These are phyloP conservation scores for Edolisoma coerulescens DNA, from an alignment of 2,113 vertebrate genomes.

Conservation along the genomic window DNA sequence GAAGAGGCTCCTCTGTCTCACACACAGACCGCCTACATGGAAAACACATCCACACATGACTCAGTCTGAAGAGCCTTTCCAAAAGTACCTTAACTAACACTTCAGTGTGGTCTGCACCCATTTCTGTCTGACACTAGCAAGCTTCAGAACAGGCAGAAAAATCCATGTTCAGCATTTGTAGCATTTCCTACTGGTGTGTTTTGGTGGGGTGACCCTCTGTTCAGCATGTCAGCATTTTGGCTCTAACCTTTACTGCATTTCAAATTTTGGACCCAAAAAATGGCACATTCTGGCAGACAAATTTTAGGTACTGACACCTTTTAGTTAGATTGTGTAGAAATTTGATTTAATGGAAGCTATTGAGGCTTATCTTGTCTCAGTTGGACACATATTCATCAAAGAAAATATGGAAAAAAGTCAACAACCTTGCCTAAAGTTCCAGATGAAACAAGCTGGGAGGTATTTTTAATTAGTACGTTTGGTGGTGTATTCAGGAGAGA, in stretches of 20 bases:
- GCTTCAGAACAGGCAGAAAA: neutral
- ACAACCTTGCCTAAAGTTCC: neutral
- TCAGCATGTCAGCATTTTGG: neutral
- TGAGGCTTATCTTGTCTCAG: neutral
- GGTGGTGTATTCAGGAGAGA: constrained; percentile 13
- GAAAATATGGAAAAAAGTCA: neutral
- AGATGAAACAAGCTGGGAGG: constrained; percentile 49
- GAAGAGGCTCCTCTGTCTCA: neutral
- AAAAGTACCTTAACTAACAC: neutral
- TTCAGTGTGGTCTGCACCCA: neutral
- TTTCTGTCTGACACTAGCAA: neutral
- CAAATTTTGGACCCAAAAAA: neutral
- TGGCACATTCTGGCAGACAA: neutral
- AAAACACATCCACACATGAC: neutral
- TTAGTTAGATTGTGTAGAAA: neutral
- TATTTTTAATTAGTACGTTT: constrained; percentile 53
- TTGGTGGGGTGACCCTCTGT: neutral
- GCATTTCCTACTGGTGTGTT: neutral
- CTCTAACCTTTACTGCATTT: neutral
- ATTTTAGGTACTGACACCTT: neutral
- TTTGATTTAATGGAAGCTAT: neutral
- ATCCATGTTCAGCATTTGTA: neutral
- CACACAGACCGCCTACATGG: neutral
- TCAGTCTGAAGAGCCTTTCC: neutral
- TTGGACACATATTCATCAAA: neutral